Base-by-base conservation (phyloP, 2,797 vertebrate species). In the Bryconaethiops microstoma region DNA sequence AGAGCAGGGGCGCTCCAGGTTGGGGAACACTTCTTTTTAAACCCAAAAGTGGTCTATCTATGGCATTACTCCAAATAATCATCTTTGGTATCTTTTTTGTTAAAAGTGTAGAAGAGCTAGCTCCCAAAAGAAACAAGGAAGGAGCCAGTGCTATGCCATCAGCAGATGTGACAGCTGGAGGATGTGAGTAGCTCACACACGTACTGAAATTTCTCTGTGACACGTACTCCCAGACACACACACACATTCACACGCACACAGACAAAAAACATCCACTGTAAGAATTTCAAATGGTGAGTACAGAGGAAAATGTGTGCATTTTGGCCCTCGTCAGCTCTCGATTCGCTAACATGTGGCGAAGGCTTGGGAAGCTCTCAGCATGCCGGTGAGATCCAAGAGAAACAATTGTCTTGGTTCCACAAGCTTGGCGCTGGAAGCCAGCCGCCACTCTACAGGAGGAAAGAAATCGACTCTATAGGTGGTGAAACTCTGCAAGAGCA, bases 371-470 rank as follows among this genome's bases (percentile, higher is more conserved):
- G 79, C 74, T 72, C 69, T 78, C 74, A 70, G 71, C 80, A 67
- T 48, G 69, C 78, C 35, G 63, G 40, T 55, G 40, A 1, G 23
- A 62, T 80, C 70, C 65, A 78, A 72, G 57, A 82, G 74, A 79
- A 82, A 84, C 77, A 55, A 39, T 68, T 77, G 45, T 59, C 77
- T 83, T 76, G 74, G 74, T 77, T 77, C 64, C 75, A 83, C 78
- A 82, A 77, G 50, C 77, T 65, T 76, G 35, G 62, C 57, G 40
- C 78, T 70, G 79, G 59, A 52, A 76, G 29, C 40, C 72, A 78
- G 82, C 79, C 62, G 63, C 63, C 72, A 70, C 79, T 42, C 25
- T 60, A 71, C 72, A 65, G 74, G 75, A 63, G 63, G 16, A 80
- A 59, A 78, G 67, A 76, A 82, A 80, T 40, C 42, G 50, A 65